These are phyloP conservation scores for Ophion costatus DNA, from an alignment of 2,888 invertebrate species.

Conservation along the genomic window DNA sequence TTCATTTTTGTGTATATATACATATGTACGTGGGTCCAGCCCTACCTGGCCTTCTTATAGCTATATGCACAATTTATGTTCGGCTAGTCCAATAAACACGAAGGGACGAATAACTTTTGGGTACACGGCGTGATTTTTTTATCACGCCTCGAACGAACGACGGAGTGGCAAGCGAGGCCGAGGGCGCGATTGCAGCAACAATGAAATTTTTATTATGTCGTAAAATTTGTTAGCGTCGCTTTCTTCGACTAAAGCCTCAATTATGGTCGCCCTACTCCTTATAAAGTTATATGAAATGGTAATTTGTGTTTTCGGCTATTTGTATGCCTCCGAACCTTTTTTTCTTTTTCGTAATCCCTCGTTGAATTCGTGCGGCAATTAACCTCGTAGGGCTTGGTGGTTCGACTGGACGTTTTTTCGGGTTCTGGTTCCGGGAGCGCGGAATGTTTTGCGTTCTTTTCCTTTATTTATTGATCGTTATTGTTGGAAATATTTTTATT, in stretches of 20 bases:
- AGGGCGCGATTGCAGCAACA: constrained; percentile 11
- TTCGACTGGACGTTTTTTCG: neutral
- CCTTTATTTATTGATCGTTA: neutral
- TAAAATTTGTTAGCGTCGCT: constrained; percentile 52
- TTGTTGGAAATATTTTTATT: neutral
- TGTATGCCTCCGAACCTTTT: neutral
- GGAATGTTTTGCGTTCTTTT: neutral
- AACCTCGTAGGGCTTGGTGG: neutral
- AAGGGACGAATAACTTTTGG: constrained; percentile 47
- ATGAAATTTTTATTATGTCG: constrained; percentile 48
- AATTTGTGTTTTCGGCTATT: constrained; percentile 24
- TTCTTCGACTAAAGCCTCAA: constrained; percentile 39
- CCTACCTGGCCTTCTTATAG: neutral
- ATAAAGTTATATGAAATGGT: constrained; percentile 27
- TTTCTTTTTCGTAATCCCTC: neutral
- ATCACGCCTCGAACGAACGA: constrained; percentile 8
- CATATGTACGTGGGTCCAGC: neutral
- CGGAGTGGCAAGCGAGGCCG: neutral
- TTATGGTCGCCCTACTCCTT: constrained; percentile 30
- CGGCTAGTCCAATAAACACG: constrained; percentile 54
- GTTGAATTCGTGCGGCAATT: constrained; percentile 2
- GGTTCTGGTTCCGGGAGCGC: neutral
- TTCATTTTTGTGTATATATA: neutral
- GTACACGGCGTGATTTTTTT: constrained; percentile 20
- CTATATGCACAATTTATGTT: constrained; percentile 38